Evolutionary conservation across 2,113 vertebrate genomes (phyloP), one percentile per base, ranked within the genome.

Genomic region (Tor tambroides): DNA sequence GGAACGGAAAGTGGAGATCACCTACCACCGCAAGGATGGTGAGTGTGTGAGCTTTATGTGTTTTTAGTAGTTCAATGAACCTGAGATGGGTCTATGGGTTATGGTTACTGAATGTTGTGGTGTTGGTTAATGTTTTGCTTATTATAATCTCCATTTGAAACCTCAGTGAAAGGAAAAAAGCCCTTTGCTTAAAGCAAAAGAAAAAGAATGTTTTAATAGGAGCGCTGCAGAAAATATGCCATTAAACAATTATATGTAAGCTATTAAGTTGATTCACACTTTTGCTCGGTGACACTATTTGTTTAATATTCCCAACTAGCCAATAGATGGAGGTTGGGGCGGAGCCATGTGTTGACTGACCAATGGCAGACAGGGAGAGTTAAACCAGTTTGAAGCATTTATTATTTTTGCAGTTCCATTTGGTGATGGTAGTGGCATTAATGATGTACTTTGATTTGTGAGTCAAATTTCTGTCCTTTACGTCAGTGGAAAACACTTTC

Each of bases 1-100:
- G 88, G 98, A 99, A 93, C 95, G 97, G 88, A 99, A 98, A 94
- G 96, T 99, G 92, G 97, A 97, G 91, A 97, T 99, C 93, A 98
- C 97, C 85, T 99, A 99, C 92, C 96, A 99, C 92, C 96, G 97
- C 85, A 99, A 99, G 94, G 96, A 99, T 89, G 98, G 98, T 99
- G 95, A 99, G 93, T 94, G 30, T 32, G 11, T 56, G 49, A 51
- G 65, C 12, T 41, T 67, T n/a, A 21, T 2, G 4, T 56, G 0
- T 76, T 77, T 49, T 14, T 51, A 32, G 51, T 35, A 7, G 12
- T n/a, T 63, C 15, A 35, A 2, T 51, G 43, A 72, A 54, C 23
- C 28, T 74, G 67, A 23, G 38, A 43, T 26, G 23, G n/a, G n/a
- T 32, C 32, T 32, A 3, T 49, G 46, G 46, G 38, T 61, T 12